Base-by-base conservation (phyloP, 2,113 vertebrate species). In the Caretta caretta region DNA sequence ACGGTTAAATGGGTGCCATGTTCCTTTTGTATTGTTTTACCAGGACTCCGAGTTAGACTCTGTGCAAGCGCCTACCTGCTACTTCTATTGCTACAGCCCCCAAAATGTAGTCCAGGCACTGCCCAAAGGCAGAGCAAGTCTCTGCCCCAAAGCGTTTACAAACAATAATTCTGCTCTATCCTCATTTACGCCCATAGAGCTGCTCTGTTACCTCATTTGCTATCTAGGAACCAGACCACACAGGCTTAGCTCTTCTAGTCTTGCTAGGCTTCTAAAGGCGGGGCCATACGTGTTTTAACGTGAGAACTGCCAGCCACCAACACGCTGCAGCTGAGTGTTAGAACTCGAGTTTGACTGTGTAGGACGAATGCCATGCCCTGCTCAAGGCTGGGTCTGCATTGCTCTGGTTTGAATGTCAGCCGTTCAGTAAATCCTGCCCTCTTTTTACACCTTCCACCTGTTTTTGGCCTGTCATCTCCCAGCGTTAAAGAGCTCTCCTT, bases 231-330 rank as follows among this genome's bases (percentile, higher is more conserved):
- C 62, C 31, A 35, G 31, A 35, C 62, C 65, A 20, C n/a, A 10
- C 27, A 31, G 14, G 25, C 4, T 48, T 17, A 10, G 76, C 76
- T 49, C 78, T 49, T 8, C 11, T 50, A 29, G 29, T 29, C 48
- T 49, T 9, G 48, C 76, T 48, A 46, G 46, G 76, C 46, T 27
- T 49, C 76, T 42, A 49, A 49, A n/a, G 27, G 76, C 48, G 17
- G 48, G 29, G 11, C 25, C 22, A 13, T 3, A 5, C 0, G 22
- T 4, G 5, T 25, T 14, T 24, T 24, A 27, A 78, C 4, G 13
- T 14, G 25, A 48, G 42, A 78, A 12, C 75, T 29, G 42, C 75
- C 42, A 48, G 75, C 42, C 75, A 4, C 38, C 38, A 38, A 20
- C 38, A 9, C 19, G 2, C 25, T 16, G 13, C 16, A 19, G 48